These are phyloP conservation scores for Rhynchophorus ferrugineus DNA, from an alignment of 1,140 invertebrate species.

Conservation along the genomic window DNA sequence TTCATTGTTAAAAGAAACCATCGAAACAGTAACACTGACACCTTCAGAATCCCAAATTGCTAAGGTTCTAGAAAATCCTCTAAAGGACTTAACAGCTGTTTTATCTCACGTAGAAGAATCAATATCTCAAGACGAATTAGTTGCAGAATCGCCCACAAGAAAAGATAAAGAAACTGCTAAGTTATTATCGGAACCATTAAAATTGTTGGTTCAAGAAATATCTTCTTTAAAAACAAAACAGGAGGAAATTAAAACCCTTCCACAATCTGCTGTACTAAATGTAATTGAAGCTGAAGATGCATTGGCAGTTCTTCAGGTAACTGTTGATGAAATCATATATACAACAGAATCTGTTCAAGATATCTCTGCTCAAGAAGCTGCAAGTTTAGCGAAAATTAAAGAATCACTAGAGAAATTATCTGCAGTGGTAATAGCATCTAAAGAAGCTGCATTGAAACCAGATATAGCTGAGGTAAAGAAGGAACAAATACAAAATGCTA, in stretches of 20 bases:
- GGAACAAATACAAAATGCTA: constrained; percentile 18
- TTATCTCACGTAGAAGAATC: constrained; percentile 4
- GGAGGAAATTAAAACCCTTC: not conserved
- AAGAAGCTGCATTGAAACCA: constrained; percentile 13
- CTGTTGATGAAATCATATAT: not conserved
- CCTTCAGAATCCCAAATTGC: constrained; percentile 8
- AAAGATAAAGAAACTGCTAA: not conserved
- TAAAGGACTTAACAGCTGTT: constrained; percentile 6
- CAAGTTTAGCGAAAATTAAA: constrained; percentile 8
- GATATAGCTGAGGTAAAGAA: constrained; percentile 11
- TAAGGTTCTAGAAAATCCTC: constrained; percentile 10
- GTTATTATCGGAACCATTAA: not conserved
- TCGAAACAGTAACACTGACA: not conserved
- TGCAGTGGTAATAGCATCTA: constrained; percentile 11
- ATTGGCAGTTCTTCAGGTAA: not conserved
- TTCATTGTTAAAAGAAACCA: constrained; percentile 8
- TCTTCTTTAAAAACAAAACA: not conserved
- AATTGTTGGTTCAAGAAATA: not conserved
- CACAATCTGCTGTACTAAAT: not conserved
- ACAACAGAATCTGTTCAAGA: not conserved
- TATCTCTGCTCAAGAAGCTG: constrained; percentile 4
- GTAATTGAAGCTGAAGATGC: constrained; percentile 3
- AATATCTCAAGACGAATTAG: not conserved
- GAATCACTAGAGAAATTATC: constrained; percentile 17
- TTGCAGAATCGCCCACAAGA: not conserved